These are phyloP conservation scores for Brachymystax lenok DNA, from an alignment of 2,797 vertebrate genomes.

Conservation along the genomic window DNA sequence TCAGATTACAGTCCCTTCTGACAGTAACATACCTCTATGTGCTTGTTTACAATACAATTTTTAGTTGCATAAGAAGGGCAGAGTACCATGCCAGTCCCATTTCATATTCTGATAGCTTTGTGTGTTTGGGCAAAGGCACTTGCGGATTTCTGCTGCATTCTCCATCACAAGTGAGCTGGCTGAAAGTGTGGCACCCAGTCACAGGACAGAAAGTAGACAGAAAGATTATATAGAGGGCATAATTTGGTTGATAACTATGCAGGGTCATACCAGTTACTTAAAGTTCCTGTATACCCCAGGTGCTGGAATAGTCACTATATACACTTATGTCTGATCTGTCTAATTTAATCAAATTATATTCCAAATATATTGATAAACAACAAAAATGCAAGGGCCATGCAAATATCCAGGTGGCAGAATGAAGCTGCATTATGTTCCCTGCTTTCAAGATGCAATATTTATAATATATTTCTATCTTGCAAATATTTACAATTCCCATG, in stretches of 20 bases:
- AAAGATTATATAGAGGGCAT: too few species aligned
- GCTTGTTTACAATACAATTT: slow-evolving; percentile 43
- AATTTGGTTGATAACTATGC: too few species aligned
- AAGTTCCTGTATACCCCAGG: too few species aligned
- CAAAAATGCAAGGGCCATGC: too few species aligned
- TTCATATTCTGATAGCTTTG: slow-evolving; percentile 56
- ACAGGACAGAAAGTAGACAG: too few species aligned
- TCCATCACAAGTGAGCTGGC: slow-evolving; percentile 9
- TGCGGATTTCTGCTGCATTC: slow-evolving; percentile 49
- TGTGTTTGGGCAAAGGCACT: slow-evolving; percentile 44
- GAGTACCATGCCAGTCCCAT: slow-evolving; percentile 48
- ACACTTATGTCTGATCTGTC: too few species aligned
- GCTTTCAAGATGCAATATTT: slow-evolving; percentile 40
- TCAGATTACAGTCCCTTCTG: slow-evolving; percentile 24
- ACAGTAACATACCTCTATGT: slow-evolving; percentile 27
- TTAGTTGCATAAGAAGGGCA: slow-evolving; percentile 46
- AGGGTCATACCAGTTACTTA: too few species aligned
- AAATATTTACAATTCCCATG: slow-evolving; percentile 26
- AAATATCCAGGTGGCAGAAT: too few species aligned
- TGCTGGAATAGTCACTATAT: too few species aligned
- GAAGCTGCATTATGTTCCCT: slow-evolving; percentile 19
- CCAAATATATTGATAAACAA: too few species aligned
- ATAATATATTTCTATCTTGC: not conserved
- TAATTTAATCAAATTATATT: too few species aligned
- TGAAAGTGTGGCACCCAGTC: too few species aligned